Percentiles rank a stretch among this genome's conserved stretches.
phyloP scores from a whole-genome alignment of 1,140 invertebrate genomes.

The Lordiphosa stackelbergi region DNA sequence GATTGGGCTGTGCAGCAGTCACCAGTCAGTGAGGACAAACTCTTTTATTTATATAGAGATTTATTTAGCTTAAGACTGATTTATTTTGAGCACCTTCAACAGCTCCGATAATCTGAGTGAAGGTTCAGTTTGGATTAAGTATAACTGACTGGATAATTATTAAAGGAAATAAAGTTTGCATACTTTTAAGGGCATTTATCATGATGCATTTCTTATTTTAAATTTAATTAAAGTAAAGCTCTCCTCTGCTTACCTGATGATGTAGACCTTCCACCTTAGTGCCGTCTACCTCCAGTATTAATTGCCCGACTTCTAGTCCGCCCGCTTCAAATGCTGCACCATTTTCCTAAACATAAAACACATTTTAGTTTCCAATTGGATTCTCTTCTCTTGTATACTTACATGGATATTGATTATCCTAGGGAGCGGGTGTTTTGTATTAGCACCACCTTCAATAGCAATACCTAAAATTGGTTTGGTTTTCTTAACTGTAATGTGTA shows the following conservation, averaged over 20 bases:
- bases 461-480: constrained; percentile 96
- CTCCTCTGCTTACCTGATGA: constrained; percentile 76
- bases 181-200: constrained; percentile 8
- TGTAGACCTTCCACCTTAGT: constrained; percentile 89
- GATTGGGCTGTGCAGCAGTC: too few species aligned
- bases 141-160: too few species aligned
- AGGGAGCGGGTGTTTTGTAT: constrained; percentile 94
- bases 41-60: too few species aligned
- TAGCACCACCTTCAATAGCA: constrained; percentile 96
- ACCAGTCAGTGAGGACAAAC: too few species aligned
- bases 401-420: constrained; percentile 98
- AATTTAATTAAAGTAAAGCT: too few species aligned
- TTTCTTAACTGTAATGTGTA: constrained; percentile 91
- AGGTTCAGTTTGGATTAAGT: too few species aligned
- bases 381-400: constrained; percentile 49
- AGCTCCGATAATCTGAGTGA: too few species aligned
- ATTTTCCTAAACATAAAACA: constrained; percentile 83
- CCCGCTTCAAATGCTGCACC: constrained; percentile 95
- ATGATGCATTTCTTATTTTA: neutral
- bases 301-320: constrained; percentile 93
- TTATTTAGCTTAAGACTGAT: too few species aligned
- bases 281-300: constrained; percentile 95
- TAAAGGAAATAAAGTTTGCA: too few species aligned
- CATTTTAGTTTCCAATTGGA: constrained; percentile 1
- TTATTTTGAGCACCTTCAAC: too few species aligned